These are phyloP conservation scores for Spilogale gracilis DNA, from an alignment of 2,113 vertebrate species.

Conservation along the genomic window DNA sequence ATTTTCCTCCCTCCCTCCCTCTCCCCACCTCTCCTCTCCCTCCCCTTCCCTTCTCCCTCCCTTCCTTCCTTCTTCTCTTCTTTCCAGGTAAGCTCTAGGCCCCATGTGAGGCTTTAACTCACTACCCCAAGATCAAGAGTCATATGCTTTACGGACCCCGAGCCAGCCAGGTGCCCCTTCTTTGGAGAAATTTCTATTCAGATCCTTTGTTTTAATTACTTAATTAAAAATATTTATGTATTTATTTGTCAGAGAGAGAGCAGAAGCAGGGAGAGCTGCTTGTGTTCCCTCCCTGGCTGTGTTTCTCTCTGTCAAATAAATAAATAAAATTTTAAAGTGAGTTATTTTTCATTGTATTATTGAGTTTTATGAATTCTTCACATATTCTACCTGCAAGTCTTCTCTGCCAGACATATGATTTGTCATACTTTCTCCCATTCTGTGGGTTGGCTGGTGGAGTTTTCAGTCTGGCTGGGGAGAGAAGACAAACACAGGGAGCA, in stretches of 20 bases:
- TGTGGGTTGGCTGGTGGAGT: background rate
- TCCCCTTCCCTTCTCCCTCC: background rate
- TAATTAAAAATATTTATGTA: background rate
- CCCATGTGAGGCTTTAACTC: background rate
- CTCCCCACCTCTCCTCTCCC: background rate
- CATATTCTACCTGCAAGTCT: background rate
- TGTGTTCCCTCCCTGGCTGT: too few species aligned
- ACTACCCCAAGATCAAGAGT: background rate
- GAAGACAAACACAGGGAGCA: background rate
- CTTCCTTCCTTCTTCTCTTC: background rate
- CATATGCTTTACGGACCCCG: background rate
- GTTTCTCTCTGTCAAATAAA: too few species aligned
- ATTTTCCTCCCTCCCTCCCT: background rate
- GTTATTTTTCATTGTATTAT: background rate
- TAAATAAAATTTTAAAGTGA: background rate
- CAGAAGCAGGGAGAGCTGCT: too few species aligned
- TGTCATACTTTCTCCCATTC: background rate
- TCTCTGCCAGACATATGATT: background rate
- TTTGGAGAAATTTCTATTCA: constrained; percentile 1
- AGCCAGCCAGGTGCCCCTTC: background rate
- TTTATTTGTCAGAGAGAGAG: background rate
- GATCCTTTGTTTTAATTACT: background rate
- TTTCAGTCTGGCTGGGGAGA: background rate
- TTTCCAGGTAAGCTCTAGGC: background rate
- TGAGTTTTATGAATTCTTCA: constrained; percentile 18